Base-by-base conservation (phyloP, 2,797 vertebrate species). In the Acanthornis magna region DNA sequence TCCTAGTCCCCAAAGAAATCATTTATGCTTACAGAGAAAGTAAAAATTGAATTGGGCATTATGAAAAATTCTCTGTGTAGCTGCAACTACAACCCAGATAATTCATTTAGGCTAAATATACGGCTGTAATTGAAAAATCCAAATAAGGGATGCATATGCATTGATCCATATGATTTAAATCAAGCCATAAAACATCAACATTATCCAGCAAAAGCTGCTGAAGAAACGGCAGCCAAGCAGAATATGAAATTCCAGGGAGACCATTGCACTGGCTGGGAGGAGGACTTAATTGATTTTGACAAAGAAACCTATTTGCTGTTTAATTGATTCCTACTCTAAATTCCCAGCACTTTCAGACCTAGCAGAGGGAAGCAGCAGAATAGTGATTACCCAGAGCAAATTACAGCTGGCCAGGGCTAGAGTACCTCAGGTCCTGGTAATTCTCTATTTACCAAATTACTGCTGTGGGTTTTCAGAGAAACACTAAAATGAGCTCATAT, bases 251-350 rank as follows among this genome's bases (percentile, higher is more conserved):
- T 95, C 94, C 95, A 94, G 68, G 72, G 94, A 96, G 91, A 91
- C 91, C 68, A 51, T 36, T 80, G 65, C 75, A 36, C 72, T 83
- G 78, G 84, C 73, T 95, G 87, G 78, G 91, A 93, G 78, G 74
- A 94, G 58, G 68, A 85, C 87, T 97, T 97, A 97, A 96, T 95
- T 96, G 95, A 93, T 97, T 93, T 97, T 97, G 97, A 98, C 97
- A 97, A 97, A 97, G 96, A 97, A 98, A 96, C 96, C 98, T 97
- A 97, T 98, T 98, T 97, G 97, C 97, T 97, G 95, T 96, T 96
- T 98, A 98, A 98, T 97, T 98, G 97, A 98, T 97, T 97, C 97
- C 88, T 96, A 93, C 96, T 98, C 97, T 96, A 97, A 96, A 96
- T 97, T 98, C 97, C 96, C 91, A 92, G 97, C 47, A 36, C 94